Percentiles rank a stretch among this genome's conserved stretches.
These are phyloP conservation scores for Boloria euphrosyne DNA, from an alignment of 2,888 invertebrate species.

Conservation along the genomic window DNA sequence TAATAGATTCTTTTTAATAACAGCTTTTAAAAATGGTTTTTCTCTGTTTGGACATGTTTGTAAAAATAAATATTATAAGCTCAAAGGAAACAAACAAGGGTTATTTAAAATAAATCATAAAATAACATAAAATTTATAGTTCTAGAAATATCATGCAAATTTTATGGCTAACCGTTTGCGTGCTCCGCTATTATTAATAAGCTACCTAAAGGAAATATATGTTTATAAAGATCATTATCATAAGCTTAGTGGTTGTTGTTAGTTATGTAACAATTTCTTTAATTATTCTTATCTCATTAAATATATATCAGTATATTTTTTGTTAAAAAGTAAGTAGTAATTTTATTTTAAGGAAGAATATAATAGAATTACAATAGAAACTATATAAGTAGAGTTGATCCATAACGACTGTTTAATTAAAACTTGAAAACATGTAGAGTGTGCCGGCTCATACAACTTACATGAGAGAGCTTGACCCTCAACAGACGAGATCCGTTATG, in stretches of 20 bases:
- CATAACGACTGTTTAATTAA: conserved; percentile 35
- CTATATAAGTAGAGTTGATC: conserved; percentile 8
- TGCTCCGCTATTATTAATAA: conserved; percentile 62
- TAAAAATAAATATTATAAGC: conserved; percentile 17
- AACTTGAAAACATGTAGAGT: conserved; percentile 36
- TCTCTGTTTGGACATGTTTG: neutral
- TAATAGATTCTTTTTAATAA: neutral
- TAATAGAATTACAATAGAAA: conserved; percentile 3
- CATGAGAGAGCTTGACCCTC: conserved; percentile 55
- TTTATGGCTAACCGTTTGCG: conserved; percentile 57
- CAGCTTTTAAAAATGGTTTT: neutral
- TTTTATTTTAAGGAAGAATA: neutral
- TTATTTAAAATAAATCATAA: conserved; percentile 43
- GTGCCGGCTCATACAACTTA: conserved; percentile 55
- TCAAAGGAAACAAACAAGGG: conserved; percentile 25
- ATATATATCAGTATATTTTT: neutral
- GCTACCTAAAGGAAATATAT: conserved; percentile 50
- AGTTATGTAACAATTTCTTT: conserved; percentile 15
- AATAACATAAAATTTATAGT: conserved; percentile 44
- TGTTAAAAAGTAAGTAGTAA: neutral
- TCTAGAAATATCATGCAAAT: conserved; percentile 44
- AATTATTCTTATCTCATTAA: conserved; percentile 4
- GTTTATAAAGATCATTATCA: conserved; percentile 38
- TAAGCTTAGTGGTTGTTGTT: conserved; percentile 29
- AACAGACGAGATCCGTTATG: conserved; percentile 48